Conservation (phyloP, 2,888 invertebrate genomes). For the Zygaena filipendulae region DNA sequence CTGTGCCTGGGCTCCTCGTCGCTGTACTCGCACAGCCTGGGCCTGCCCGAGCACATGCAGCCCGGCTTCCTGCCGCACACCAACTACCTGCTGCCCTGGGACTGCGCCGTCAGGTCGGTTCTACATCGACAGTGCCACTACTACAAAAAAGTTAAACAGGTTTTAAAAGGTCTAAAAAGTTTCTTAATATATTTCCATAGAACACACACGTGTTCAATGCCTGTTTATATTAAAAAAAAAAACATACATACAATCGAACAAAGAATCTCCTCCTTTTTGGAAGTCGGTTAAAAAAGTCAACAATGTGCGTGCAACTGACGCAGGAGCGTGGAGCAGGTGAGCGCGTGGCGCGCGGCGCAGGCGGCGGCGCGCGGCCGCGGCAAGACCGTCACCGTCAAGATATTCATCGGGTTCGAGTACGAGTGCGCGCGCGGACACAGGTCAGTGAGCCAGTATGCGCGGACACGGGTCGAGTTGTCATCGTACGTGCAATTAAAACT, state of each 20-base stretch:
- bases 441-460: constrained; percentile 25
- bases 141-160: no score
- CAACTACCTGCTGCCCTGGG: constrained; percentile 94
- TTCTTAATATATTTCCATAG: no score
- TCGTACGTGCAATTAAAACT: no score
- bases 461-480: no score
- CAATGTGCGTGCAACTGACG: constrained; percentile 4
- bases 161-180: no score
- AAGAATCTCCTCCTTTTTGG: no score
- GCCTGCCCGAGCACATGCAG: constrained; percentile 84
- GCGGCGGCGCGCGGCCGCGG: constrained; percentile 33
- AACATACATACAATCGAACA: no score
- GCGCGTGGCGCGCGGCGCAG: constrained; percentile 27
- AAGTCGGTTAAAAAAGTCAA: no score
- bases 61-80: constrained; percentile 91
- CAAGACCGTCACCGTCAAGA: constrained; percentile 78
- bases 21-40: constrained; percentile 88
- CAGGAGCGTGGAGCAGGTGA: constrained; percentile 22
- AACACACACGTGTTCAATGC: no score
- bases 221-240: no score
- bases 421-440: constrained; percentile 97
- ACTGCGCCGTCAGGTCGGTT: constrained; percentile 60
- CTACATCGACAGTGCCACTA: no score
- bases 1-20: constrained; percentile 91
- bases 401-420: constrained; percentile 96